Percentiles rank a stretch among this genome's conserved stretches.
Evolutionary conservation across 1,140 invertebrate species (phyloP).

Genomic region (Marisa cornuarietis): DNA sequence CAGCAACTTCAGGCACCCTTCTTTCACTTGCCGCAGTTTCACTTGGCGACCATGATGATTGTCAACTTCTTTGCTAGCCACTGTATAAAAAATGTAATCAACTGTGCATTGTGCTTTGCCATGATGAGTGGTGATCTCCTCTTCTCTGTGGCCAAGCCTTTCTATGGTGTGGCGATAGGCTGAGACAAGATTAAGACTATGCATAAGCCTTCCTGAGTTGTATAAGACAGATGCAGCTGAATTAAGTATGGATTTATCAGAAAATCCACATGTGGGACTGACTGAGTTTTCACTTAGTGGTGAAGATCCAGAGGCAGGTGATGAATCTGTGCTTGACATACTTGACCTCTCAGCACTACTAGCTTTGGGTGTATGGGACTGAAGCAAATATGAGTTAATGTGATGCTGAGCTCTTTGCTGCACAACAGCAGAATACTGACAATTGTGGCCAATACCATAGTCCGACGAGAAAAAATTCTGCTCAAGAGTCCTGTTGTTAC

Average conservation of each 20-base stretch:
- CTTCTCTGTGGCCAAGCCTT: conserved; percentile 5
- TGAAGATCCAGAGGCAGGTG: background rate
- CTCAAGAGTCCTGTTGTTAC: conserved; percentile 33
- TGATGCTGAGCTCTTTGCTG: no score
- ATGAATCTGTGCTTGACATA: no score
- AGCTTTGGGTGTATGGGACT: no score
- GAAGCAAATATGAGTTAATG: no score
- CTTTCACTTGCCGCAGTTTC: conserved; percentile 22
- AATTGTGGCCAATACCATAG: conserved; percentile 74
- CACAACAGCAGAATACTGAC: conserved; percentile 69
- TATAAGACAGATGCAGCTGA: background rate
- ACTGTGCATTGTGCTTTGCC: conserved; percentile 46
- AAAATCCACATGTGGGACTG: no score
- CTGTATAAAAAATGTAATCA: conserved; percentile 66
- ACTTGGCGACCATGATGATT: conserved; percentile 4
- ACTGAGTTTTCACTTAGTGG: background rate
- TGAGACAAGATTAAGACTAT: conserved; percentile 62
- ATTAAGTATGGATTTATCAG: background rate
- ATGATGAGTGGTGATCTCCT: conserved; percentile 59
- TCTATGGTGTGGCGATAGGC: conserved; percentile 51
- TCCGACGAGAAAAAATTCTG: conserved; percentile 68
- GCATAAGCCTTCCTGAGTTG: conserved; percentile 39
- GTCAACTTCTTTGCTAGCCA: conserved; percentile 13
- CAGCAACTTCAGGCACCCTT: conserved; percentile 70
- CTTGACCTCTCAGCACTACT: no score